Base-by-base conservation (phyloP, 2,797 vertebrate genomes). In the Uromys caudimaculatus region DNA sequence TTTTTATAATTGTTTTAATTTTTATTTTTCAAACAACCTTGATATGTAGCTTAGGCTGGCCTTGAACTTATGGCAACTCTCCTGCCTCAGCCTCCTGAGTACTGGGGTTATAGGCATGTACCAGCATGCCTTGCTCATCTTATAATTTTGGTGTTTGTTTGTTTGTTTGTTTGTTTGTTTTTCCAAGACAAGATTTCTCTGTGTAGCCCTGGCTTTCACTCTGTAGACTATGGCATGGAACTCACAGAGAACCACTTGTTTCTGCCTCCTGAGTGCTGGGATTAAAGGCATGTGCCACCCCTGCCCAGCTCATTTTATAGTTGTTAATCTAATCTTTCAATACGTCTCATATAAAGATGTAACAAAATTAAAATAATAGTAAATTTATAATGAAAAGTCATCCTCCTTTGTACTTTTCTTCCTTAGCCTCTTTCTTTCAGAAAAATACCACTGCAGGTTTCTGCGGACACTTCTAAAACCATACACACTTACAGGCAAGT, bases 341-440 rank as follows among this genome's bases (percentile, higher is more conserved):
- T 82, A 87, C 32, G 17, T 54, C 50, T 93, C 78, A 83, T 38
- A 86, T 54, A 11, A 9, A 77, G 58, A 88, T 73, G 67, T 96
- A 62, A 83, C 54, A 95, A 88, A 92, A 94, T 94, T 86, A 27
- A 92, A 93, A n/a, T 76, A 79, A 56, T 54, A 56, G 19, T 13
- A 79, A 79, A 9, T 78, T 44, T 75, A n/a, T 12, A 83, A n/a
- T 82, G 76, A 94, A 88, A 87, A 95, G 8, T 83, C 60, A 84
- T 67, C 9, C 38, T 93, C 41, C n/a, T 94, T 38, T 71, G 35
- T 10, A 21, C 69, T 38, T 89, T 10, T 75, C 38, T 41, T 75
- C 71, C 71, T 75, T 41, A 24, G 38, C 71, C 41, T 73, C 27
- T 27, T 89, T 87, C 12, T 76, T 86, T 90, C 29, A 92, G 85